phyloP scores from a whole-genome alignment of 1,140 invertebrate species.

The Neodiprion fabricii region DNA sequence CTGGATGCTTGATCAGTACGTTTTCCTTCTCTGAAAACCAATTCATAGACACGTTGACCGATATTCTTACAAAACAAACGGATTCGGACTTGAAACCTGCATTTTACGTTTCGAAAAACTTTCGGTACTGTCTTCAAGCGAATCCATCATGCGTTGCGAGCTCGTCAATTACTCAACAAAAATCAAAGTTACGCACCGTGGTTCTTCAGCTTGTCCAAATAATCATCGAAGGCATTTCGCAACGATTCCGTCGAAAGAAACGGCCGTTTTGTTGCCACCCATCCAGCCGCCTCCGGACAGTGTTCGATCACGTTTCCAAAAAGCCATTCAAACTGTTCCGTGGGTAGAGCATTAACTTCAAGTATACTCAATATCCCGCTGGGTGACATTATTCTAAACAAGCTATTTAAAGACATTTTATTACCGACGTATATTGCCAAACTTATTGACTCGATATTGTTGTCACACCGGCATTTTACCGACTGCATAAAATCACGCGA shows the following conservation, averaged over 20 bases:
- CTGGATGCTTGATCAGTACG: conserved; percentile 68
- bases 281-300: conserved; percentile 62
- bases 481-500: no score
- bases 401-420: no score
- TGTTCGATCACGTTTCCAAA: conserved; percentile 73
- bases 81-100: background rate
- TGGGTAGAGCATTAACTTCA: conserved; percentile 64
- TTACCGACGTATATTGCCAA: no score
- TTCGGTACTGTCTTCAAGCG: background rate
- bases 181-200: conserved; percentile 55
- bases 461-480: no score
- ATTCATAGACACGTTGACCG: background rate
- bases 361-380: conserved; percentile 34
- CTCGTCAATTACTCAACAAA: background rate
- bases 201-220: conserved; percentile 64
- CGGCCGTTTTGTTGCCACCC: conserved; percentile 62
- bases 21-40: conserved; percentile 63
- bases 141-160: conserved; percentile 9
- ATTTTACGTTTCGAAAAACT: conserved; percentile 11
- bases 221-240: conserved; percentile 61
- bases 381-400: conserved; percentile 22
- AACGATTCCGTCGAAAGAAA: conserved; percentile 62
- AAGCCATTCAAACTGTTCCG: conserved; percentile 65
- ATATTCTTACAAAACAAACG: conserved; percentile 7
- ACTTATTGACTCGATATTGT: no score